Percentiles rank a stretch among this genome's conserved stretches.
Conservation (phyloP, 2,113 vertebrate genomes). For the Cettia cetti region DNA sequence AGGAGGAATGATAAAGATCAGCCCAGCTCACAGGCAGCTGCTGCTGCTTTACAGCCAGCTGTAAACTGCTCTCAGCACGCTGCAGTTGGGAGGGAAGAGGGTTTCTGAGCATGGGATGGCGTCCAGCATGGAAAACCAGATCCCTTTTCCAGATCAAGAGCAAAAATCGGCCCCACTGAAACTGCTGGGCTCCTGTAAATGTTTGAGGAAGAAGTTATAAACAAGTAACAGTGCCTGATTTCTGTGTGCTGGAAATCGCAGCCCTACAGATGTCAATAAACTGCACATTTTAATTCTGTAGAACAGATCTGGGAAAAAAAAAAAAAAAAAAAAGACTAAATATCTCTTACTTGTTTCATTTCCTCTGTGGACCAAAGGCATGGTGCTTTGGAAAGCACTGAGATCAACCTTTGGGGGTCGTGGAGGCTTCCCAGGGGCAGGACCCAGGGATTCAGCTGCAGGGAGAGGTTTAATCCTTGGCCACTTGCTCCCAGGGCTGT, state of each 20-base stretch:
- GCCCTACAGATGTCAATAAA: not conserved
- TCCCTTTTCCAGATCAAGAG: not conserved
- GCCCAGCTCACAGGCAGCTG: not conserved
- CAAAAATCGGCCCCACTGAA: not conserved
- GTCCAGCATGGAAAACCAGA: not conserved
- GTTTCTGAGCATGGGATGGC: not conserved
- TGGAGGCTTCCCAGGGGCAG: slow-evolving; percentile 71
- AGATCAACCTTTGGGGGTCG: slow-evolving; percentile 62
- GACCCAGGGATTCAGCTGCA: slow-evolving; percentile 39
- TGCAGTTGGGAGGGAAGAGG: not conserved
- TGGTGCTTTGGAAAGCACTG: not conserved
- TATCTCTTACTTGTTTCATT: slow-evolving; percentile 30
- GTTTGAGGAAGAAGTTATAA: not conserved
- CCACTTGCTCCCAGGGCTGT: not conserved
- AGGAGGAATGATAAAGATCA: slow-evolving; percentile 2
- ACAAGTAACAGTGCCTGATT: not conserved
- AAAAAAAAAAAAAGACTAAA: not conserved
- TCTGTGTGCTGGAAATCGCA: rapidly evolving
- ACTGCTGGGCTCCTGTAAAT: not conserved
- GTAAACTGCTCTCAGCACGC: not conserved
- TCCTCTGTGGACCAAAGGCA: not conserved
- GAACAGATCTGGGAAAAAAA: too few species aligned
- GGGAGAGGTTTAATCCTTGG: slow-evolving; percentile 67
- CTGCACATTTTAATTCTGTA: not conserved
- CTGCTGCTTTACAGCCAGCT: not conserved